Conservation (phyloP, 2,113 vertebrate genomes). For the chimpanzee (Pan troglodytes) region NHGRI_mPanTro3-v2.1_pri NC_072410.2:80816501-80817000, state of each 20-base stretch:
- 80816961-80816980: conserved; percentile 43
- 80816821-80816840: not conserved
- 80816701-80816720: not conserved
- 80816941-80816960: not conserved
- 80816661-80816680: not conserved
- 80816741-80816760: not conserved
- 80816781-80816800: not conserved
- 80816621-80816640: not conserved
- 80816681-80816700: conserved; percentile 13
- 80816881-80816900: not conserved
- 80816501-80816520: conserved; percentile 27
- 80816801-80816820: not conserved
- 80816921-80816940: not conserved
- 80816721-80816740: not conserved
- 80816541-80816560: not conserved
- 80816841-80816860: not conserved
- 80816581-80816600: conserved; percentile 53
- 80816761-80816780: not conserved
- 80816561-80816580: conserved; percentile 35
- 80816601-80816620: conserved; percentile 34
- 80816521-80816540: conserved; percentile 58
- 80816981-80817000: conserved; percentile 22
- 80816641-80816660: conserved; percentile 26
- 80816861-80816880: not conserved
- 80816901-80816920: not conserved